Conservation (phyloP, 2,888 invertebrate genomes). For the Pristionchus entomophagus region DNA sequence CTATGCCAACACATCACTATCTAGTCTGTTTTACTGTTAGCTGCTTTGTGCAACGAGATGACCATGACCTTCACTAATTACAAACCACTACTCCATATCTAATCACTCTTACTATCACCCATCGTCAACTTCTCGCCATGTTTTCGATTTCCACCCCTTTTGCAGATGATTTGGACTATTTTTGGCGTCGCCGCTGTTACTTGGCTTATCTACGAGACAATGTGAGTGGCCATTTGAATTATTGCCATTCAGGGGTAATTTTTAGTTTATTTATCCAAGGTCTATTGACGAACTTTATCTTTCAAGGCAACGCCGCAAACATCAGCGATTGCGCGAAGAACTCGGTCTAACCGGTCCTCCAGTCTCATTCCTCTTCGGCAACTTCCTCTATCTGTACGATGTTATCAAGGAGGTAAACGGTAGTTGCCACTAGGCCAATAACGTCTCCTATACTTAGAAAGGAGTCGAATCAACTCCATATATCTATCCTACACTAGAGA, state of each 20-base stretch:
- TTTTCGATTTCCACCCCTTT: no score
- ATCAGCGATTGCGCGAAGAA: not conserved
- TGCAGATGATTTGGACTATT: not conserved
- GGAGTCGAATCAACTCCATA: not conserved
- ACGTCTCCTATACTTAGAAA: not conserved
- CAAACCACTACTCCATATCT: no score
- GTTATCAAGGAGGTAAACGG: not conserved
- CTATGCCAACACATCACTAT: no score
- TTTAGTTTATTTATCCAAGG: no score
- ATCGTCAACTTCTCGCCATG: no score
- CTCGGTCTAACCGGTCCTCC: constrained; percentile 32
- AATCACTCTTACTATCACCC: no score
- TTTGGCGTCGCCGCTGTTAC: not conserved
- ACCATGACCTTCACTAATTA: no score
- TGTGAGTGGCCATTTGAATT: no score
- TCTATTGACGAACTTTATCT: no score
- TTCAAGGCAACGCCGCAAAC: not conserved
- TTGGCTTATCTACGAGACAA: not conserved
- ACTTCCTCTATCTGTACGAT: constrained; percentile 3
- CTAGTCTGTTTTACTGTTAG: no score
- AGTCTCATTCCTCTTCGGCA: constrained; percentile 18
- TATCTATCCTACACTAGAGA: not conserved
- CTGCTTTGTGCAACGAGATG: no score
- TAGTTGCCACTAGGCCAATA: not conserved
- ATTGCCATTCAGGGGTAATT: no score